Conservation (phyloP, 1,140 invertebrate species). For the Mycetomoellerius zeteki region DNA sequence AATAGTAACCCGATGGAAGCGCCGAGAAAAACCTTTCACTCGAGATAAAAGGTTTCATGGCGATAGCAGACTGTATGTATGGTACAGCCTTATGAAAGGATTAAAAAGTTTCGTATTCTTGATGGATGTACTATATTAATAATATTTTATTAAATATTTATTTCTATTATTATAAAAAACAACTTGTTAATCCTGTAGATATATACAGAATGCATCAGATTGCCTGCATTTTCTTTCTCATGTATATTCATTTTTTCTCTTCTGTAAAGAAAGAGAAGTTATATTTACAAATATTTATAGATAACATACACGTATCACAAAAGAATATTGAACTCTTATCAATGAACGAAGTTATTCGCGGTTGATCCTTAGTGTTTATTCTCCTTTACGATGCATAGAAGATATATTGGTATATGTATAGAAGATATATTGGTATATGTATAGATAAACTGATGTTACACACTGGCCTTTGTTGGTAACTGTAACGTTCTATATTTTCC, state of each 20-base stretch:
- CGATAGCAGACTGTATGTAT: not conserved
- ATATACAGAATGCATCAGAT: not conserved
- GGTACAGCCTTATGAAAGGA: not conserved
- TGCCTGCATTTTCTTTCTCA: not conserved
- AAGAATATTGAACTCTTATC: not conserved
- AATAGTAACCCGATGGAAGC: slow-evolving; percentile 27
- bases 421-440: not conserved
- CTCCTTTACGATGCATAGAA: slow-evolving; percentile 17
- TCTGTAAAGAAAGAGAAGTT: not conserved
- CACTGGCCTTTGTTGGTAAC: not conserved
- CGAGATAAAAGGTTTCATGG: slow-evolving; percentile 18
- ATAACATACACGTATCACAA: not conserved
- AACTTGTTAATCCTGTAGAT: not conserved
- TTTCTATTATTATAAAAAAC: not conserved
- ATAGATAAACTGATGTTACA: slow-evolving; percentile 10
- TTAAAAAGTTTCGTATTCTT: not conserved
- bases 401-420: not conserved
- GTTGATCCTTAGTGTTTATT: slow-evolving; percentile 45
- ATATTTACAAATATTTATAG: slow-evolving; percentile 44
- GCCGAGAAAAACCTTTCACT: slow-evolving; percentile 1
- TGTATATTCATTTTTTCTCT: not conserved
- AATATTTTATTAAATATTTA: not conserved
- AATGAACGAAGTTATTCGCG: slow-evolving; percentile 10
- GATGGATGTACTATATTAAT: not conserved
- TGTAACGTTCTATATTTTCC: slow-evolving; percentile 15